Evolutionary conservation across 2,113 vertebrate species (phyloP), one percentile per base, ranked within the genome.

Genomic region (Sinocyclocheilus grahami): DNA sequence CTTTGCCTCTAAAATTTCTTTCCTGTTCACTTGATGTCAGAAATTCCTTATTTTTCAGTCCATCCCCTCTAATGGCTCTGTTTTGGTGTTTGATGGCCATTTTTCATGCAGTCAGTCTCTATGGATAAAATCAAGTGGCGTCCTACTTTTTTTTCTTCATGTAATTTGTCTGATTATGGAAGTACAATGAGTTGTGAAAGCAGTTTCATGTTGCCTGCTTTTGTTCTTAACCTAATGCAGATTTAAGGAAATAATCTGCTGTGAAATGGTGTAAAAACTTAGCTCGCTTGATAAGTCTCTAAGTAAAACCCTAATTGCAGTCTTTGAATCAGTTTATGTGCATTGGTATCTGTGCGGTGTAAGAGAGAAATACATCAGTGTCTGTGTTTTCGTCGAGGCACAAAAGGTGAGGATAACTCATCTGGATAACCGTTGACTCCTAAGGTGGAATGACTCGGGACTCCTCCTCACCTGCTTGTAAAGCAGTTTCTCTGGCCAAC

Each of bases 391-490:
- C 0, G 22, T 62, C 39, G 37, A 42, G 76, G 71, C 82, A 86
- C 11, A 46, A 65, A 24, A n/a, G 48, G 22, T 24, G 22, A 42
- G 42, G 88, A 86, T 87, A 82, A 46, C 42, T 85, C 87, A 60
- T 83, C 75, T 84, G 60, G 46, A 86, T 74, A 20, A 7, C 67
- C 0, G 33, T 39, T 33, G 74, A 85, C 63, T 91, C 62, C 82
- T 76, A 69, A 86, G 84, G 78, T 83, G 42, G 27, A 78, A 42
- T 86, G 83, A 30, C n/a, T 37, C 63, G 27, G 46, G 27, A 37
- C 5, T 39, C 46, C 75, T 72, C 76, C 33, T 86, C 87, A 86
- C 67, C 84, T 89, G 88, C 82, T 85, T 78, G 80, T 39, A 5
- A 24, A 82, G 58, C 80, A 62, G 78, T 89, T 88, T 42, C 75